Evolutionary conservation across 2,113 vertebrate species (phyloP), one percentile per base, ranked within the genome.

Genomic region (Caracal caracal): DNA sequence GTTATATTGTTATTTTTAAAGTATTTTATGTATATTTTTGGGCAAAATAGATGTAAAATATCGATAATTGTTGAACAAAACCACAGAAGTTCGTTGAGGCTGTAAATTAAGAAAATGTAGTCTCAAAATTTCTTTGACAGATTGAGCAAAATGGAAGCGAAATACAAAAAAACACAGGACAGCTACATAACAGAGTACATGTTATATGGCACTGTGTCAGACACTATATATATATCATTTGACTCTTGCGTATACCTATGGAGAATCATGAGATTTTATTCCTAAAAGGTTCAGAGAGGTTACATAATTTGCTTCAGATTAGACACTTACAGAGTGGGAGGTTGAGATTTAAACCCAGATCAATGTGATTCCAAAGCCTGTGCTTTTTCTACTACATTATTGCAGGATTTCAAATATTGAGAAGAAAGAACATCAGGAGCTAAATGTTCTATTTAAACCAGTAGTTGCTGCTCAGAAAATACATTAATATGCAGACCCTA

Each of bases 381-480:
- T 96, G 15, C 53, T 79, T 93, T 96, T 81, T 79, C 40, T 90
- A 80, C 30, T 73, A 43, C 35, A 12, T 96, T 96, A 84, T 86
- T 98, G 35, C 51, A 97, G 94, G 79, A 33, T 93, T 30, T 82
- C 82, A 88, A 56, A 40, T 43, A 92, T 79, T 79, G 68, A 95
- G 88, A 94, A 97, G 66, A 93, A 96, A 85, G 92, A 93, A 37
- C 75, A 84, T 79, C 40, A 89, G 51, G 83, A 85, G 43, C 17
- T 51, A 87, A 81, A n/a, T 78, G 22, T 82, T 93, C 80, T 92
- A 9, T 92, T 96, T 96, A 95, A 93, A 80, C 40, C 7, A 56
- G 20, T 91, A 95, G 71, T 87, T 68, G 79, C 87, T 92, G 63
- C 35, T 96, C 88, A 83, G 95, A 96, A 96, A 80, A 73, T 92